Percentiles rank a stretch among this genome's conserved stretches.
These are phyloP conservation scores for Danionella cerebrum DNA, from an alignment of 2,113 vertebrate genomes.

Conservation along the genomic window DNA sequence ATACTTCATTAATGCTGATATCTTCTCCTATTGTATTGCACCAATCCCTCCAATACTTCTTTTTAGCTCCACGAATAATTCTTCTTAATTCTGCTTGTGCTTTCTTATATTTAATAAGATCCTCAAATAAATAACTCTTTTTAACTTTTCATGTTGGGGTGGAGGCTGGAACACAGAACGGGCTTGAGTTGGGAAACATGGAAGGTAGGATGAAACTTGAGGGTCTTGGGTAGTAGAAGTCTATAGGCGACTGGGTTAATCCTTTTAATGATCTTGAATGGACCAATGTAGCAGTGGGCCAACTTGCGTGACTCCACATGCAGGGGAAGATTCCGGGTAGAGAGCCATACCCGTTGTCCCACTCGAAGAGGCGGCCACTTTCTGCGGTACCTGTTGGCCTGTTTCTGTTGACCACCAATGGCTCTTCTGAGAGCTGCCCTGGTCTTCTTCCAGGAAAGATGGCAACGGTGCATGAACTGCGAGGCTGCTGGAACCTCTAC, in stretches of 20 bases:
- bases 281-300: not conserved
- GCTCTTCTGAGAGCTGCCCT: not conserved
- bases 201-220: not conserved
- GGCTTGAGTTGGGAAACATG: not conserved
- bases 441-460: not conserved
- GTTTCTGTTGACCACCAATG: not conserved
- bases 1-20: no score
- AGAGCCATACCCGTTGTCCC: constrained; percentile 1
- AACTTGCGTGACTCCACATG: not conserved
- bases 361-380: not conserved
- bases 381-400: not conserved
- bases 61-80: no score
- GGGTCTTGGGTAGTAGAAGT: not conserved
- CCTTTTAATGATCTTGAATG: not conserved
- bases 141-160: not conserved
- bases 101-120: no score
- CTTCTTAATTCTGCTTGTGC: no score
- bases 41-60: no score
- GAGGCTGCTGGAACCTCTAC: not conserved
- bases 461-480: not conserved
- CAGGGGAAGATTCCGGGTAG: not conserved
- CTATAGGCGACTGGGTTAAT: not conserved
- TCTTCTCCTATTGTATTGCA: no score
- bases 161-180: not conserved
- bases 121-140: no score